phyloP scores from a whole-genome alignment of 2,797 vertebrate genomes.

The Chelmon rostratus region DNA sequence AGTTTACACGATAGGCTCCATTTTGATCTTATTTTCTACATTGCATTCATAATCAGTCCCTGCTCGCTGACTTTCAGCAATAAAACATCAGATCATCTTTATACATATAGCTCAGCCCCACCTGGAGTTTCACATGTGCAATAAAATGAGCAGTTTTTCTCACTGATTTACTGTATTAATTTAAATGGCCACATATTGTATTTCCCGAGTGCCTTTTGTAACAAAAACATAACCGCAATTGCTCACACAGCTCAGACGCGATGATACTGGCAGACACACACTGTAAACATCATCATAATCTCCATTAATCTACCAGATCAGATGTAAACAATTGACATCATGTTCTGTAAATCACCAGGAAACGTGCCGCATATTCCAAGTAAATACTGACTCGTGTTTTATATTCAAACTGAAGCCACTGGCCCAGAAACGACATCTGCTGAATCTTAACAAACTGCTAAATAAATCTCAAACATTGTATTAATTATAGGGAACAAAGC shows the following conservation, averaged over 20 bases:
- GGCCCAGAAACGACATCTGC: constrained; percentile 63
- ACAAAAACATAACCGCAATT: constrained; percentile 9
- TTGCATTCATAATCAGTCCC: constrained; percentile 70
- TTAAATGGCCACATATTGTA: constrained; percentile 25
- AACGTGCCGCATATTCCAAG: constrained; percentile 48
- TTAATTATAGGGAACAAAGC: constrained; percentile 56
- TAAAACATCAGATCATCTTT: constrained; percentile 38
- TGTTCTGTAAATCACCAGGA: constrained; percentile 68
- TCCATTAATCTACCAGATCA: constrained; percentile 67
- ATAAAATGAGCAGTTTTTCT: constrained; percentile 21
- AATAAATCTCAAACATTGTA: constrained; percentile 54
- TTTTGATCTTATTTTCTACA: constrained; percentile 78
- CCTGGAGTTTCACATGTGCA: constrained; percentile 34
- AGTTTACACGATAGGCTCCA: constrained; percentile 80
- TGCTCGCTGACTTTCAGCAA: constrained; percentile 51
- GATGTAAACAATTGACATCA: constrained; percentile 59
- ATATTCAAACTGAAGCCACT: constrained; percentile 51
- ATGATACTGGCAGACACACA: constrained; percentile 43
- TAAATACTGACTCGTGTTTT: constrained; percentile 58
- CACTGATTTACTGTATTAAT: constrained; percentile 27
- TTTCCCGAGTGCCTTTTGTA: constrained; percentile 13
- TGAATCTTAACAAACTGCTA: constrained; percentile 64
- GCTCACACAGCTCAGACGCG: constrained; percentile 35
- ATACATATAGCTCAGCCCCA: constrained; percentile 22
- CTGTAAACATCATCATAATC: constrained; percentile 61